phyloP scores from a whole-genome alignment of 2,113 vertebrate genomes.

The Garra rufa region DNA sequence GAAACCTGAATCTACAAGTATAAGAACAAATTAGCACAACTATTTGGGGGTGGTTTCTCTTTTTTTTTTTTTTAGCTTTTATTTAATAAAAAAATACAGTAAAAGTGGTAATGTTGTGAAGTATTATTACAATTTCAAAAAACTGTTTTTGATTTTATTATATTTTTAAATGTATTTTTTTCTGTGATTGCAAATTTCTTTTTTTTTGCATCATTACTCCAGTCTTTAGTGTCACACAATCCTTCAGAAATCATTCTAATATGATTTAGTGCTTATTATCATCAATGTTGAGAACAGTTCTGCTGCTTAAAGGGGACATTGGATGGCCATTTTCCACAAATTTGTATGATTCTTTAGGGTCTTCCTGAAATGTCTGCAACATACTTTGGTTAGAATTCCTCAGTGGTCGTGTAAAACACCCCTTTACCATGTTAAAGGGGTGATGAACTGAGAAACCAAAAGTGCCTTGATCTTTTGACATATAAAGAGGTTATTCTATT shows the following conservation, averaged over 20 bases:
- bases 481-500: too few species aligned
- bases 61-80: neutral
- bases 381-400: too few species aligned
- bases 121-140: neutral
- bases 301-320: neutral
- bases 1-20: slow-evolving; percentile 87
- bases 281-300: neutral
- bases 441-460: too few species aligned
- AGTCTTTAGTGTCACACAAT: neutral
- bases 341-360: too few species aligned
- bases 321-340: too few species aligned
- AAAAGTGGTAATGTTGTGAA: neutral
- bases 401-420: too few species aligned
- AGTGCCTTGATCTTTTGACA: too few species aligned
- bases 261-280: neutral
- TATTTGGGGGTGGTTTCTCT: too few species aligned
- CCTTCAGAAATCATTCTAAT: neutral
- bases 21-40: slow-evolving; percentile 2
- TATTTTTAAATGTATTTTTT: neutral
- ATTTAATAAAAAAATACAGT: neutral
- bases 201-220: neutral
- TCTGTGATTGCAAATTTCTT: too few species aligned
- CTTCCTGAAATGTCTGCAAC: too few species aligned
- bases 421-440: too few species aligned
- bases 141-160: neutral